Conservation (phyloP, 2,888 invertebrate species). For the Quadroppia sp. region DNA sequence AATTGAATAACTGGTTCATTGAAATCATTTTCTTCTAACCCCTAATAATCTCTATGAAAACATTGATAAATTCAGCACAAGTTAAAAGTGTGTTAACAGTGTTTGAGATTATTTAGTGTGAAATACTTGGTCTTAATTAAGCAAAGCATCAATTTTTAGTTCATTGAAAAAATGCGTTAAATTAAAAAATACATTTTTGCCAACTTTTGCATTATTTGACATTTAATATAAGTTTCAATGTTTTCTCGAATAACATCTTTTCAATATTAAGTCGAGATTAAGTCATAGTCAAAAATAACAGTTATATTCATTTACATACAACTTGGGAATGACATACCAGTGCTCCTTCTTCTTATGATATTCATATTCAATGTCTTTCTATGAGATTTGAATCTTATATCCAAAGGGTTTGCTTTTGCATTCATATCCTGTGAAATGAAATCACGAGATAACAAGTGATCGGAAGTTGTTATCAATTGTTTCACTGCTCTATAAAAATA, state of each 20-base stretch:
- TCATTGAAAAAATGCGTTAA: background rate
- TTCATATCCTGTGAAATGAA: background rate
- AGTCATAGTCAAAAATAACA: too few species aligned
- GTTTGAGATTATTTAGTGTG: background rate
- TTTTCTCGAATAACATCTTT: too few species aligned
- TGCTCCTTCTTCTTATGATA: slow-evolving; percentile 27
- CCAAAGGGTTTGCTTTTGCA: background rate
- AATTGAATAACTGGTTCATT: too few species aligned
- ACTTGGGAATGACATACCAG: background rate
- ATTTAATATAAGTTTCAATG: too few species aligned
- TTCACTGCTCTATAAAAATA: background rate
- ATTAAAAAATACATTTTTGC: background rate
- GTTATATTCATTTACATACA: background rate
- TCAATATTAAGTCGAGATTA: too few species aligned
- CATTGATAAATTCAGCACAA: background rate
- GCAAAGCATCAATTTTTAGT: background rate
- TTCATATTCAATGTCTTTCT: slow-evolving; percentile 9
- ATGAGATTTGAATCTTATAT: background rate
- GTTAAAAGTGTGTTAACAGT: background rate
- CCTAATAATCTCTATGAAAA: background rate
- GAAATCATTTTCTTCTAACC: too few species aligned
- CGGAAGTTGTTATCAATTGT: background rate
- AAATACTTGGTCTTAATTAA: background rate
- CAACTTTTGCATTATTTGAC: too few species aligned
- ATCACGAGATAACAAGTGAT: background rate